Evolutionary conservation across 2,113 vertebrate species (phyloP).

Genomic region (Sinosuthora webbiana): DNA sequence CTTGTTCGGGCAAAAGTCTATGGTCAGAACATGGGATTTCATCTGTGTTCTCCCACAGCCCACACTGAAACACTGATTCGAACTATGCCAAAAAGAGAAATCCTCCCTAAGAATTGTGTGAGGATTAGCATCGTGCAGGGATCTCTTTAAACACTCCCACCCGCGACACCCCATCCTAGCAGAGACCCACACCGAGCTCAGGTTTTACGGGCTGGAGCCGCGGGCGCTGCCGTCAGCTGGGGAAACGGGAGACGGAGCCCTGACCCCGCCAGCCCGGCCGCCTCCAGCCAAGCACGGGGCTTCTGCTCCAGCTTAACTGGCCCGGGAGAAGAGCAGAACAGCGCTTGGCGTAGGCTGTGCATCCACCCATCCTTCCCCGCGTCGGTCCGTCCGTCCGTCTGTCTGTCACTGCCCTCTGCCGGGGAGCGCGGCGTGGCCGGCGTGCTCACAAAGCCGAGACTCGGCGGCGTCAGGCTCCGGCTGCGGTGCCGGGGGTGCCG

Average conservation of each 20-base stretch:
- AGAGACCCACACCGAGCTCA: neutral
- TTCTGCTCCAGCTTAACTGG: neutral
- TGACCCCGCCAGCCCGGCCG: neutral
- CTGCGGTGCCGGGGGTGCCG: accelerated
- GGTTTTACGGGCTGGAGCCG: neutral
- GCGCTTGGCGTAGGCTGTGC: accelerated
- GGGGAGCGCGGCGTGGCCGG: neutral
- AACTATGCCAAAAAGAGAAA: neutral
- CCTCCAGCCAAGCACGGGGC: neutral
- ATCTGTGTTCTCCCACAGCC: neutral
- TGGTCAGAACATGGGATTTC: neutral
- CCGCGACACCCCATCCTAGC: neutral
- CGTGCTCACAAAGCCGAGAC: accelerated
- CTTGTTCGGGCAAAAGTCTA: neutral
- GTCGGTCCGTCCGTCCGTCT: neutral
- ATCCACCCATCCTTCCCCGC: neutral
- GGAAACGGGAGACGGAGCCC: neutral
- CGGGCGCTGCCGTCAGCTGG: neutral
- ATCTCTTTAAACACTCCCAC: neutral
- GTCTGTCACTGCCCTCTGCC: conserved; percentile 43
- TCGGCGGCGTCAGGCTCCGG: accelerated
- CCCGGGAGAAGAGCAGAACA: neutral
- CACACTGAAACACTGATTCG: neutral
- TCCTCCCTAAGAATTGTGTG: neutral
- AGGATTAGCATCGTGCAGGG: neutral